Evolutionary conservation across 1,140 invertebrate genomes (phyloP).

Genomic region (Bradysia coprophila): DNA sequence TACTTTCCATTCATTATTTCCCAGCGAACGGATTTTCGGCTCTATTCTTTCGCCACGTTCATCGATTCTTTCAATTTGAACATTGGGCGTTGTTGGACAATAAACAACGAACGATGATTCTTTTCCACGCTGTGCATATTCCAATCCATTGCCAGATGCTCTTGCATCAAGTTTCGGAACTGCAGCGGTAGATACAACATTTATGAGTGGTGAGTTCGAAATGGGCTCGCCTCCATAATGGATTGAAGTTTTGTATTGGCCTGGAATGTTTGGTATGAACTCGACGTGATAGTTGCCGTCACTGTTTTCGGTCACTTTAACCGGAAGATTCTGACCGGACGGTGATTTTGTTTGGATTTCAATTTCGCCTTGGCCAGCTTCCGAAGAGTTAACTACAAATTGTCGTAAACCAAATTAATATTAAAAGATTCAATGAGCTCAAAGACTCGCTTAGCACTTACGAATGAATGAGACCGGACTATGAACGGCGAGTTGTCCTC

Average conservation of each 20-base stretch:
- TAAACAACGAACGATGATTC: conserved; percentile 51
- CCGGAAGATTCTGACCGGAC: conserved; percentile 64
- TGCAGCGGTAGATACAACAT: conserved; percentile 22
- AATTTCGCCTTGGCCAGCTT: conserved; percentile 77
- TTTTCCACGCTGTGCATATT: conserved; percentile 50
- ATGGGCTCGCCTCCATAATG: conserved; percentile 63
- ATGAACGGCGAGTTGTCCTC: conserved; percentile 62
- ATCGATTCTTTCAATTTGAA: conserved; percentile 25
- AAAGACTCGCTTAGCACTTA: conserved; percentile 23
- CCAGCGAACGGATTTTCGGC: conserved; percentile 21
- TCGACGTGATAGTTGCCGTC: conserved; percentile 62
- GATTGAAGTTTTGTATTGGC: conserved; percentile 75
- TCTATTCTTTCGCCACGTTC: conserved; percentile 22
- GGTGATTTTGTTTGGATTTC: conserved; percentile 80
- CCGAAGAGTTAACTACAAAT: conserved; percentile 58
- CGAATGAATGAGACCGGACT: conserved; percentile 69
- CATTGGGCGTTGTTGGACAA: conserved; percentile 31
- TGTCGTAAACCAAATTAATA: not conserved
- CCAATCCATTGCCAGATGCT: conserved; percentile 39
- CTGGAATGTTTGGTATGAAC: conserved; percentile 71
- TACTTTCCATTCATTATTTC: conserved; percentile 32
- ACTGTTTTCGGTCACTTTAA: conserved; percentile 55
- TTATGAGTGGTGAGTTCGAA: conserved; percentile 35
- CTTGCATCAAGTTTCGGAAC: conserved; percentile 25
- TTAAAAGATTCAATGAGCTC: not conserved